Conservation (phyloP, 2,113 vertebrate genomes). For the Notarius quadriscutis region DNA sequence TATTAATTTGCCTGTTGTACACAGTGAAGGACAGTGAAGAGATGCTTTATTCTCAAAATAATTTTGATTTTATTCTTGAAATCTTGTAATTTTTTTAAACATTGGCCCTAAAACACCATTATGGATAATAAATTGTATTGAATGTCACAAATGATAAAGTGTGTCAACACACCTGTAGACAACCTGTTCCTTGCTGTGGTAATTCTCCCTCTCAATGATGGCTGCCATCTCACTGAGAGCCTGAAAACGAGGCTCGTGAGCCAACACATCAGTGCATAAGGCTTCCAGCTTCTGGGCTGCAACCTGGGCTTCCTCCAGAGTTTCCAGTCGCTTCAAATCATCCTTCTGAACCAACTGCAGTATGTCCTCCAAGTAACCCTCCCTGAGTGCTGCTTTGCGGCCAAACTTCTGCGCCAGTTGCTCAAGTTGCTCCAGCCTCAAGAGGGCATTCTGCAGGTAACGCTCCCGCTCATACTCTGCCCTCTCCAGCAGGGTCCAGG, state of each 20-base stretch:
- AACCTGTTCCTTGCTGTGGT: constrained; percentile 78
- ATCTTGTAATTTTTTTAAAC: neutral
- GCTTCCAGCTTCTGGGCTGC: constrained; percentile 80
- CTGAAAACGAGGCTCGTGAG: constrained; percentile 79
- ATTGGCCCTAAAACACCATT: neutral
- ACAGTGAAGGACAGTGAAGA: constrained; percentile 6
- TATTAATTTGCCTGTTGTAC: constrained; percentile 68
- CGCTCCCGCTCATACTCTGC: constrained; percentile 75
- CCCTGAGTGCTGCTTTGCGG: constrained; percentile 81
- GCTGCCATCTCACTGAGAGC: constrained; percentile 77
- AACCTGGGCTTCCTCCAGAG: constrained; percentile 69
- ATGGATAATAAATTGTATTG: neutral
- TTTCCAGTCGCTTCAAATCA: constrained; percentile 63
- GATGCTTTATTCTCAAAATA: neutral
- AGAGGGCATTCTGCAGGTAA: constrained; percentile 75
- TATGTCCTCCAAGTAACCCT: constrained; percentile 80
- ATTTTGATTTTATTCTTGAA: neutral
- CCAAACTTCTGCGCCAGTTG: constrained; percentile 81
- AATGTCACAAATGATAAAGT: neutral
- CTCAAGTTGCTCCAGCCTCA: constrained; percentile 82
- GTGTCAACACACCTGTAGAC: constrained; percentile 67
- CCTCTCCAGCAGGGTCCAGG: constrained; percentile 76
- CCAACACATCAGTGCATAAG: constrained; percentile 78
- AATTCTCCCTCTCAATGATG: constrained; percentile 76
- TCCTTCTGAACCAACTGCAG: constrained; percentile 74